Conservation (phyloP, 2,113 vertebrate genomes). For the Aramus guarauna region DNA sequence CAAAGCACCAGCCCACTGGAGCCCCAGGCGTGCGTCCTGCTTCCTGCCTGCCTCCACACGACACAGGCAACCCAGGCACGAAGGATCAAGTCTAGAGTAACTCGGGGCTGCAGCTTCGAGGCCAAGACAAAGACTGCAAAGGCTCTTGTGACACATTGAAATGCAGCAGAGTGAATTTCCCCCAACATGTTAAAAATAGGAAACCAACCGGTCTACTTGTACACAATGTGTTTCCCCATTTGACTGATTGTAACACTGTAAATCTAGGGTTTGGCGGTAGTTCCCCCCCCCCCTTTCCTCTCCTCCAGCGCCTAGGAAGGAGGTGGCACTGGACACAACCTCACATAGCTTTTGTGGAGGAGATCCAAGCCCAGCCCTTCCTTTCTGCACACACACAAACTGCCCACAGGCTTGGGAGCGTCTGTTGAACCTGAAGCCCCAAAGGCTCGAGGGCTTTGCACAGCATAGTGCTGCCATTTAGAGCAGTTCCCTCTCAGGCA, state of each 20-base stretch:
- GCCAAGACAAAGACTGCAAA: not conserved
- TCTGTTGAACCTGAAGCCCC: rapidly evolving
- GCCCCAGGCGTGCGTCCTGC: rapidly evolving
- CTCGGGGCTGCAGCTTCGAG: not conserved
- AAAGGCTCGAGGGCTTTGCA: not conserved
- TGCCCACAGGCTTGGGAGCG: not conserved
- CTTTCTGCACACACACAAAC: not conserved
- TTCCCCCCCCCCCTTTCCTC: rapidly evolving
- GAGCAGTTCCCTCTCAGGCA: not conserved
- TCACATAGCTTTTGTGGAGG: rapidly evolving
- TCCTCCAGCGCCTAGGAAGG: not conserved
- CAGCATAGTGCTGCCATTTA: not conserved
- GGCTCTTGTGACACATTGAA: not conserved
- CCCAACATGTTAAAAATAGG: not conserved
- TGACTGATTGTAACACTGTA: not conserved
- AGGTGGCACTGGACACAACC: not conserved
- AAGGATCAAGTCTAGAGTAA: not conserved
- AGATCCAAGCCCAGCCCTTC: not conserved
- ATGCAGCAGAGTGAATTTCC: not conserved
- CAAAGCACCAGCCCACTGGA: not conserved
- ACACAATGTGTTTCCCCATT: not conserved
- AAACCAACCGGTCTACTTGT: not conserved
- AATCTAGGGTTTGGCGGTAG: not conserved
- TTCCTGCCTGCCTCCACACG: not conserved
- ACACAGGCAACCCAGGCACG: rapidly evolving